These are phyloP conservation scores for Esox lucius DNA, from an alignment of 2,797 vertebrate genomes.

Conservation along the genomic window DNA sequence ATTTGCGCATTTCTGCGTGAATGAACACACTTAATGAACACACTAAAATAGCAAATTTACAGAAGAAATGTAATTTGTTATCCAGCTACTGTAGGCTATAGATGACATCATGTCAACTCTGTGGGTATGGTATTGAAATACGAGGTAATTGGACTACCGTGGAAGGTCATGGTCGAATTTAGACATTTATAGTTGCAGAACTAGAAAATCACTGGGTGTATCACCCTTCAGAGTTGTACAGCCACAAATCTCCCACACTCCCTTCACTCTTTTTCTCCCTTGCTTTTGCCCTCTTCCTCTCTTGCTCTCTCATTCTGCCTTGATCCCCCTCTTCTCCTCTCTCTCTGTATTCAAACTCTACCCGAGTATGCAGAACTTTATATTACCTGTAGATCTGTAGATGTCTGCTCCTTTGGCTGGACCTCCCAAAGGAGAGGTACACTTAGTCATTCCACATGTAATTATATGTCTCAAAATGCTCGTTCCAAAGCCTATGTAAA, in stretches of 20 bases:
- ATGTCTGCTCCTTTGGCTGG: slow-evolving; percentile 27
- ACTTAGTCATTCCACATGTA: slow-evolving; percentile 11
- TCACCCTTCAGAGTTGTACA: background rate
- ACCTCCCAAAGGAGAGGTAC: slow-evolving; percentile 24
- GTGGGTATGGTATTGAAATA: background rate
- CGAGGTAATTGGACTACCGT: slow-evolving; percentile 5
- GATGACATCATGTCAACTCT: background rate
- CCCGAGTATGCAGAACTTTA: slow-evolving; percentile 4
- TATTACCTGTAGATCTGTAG: background rate
- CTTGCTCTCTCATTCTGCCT: too few relatives aligned
- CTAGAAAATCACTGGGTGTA: background rate
- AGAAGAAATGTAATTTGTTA: background rate
- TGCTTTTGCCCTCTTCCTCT: too few relatives aligned
- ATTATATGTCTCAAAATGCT: slow-evolving; percentile 16
- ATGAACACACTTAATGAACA: slow-evolving; percentile 31
- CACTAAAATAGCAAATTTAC: slow-evolving; percentile 1
- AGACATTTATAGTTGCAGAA: background rate
- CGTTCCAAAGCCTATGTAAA: background rate
- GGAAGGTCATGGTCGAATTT: background rate
- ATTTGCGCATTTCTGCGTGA: too few relatives aligned
- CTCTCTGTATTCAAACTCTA: background rate
- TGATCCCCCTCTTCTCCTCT: too few relatives aligned
- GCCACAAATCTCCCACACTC: background rate
- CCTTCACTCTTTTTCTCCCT: too few relatives aligned
- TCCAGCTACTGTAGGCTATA: background rate